Evolutionary conservation across 64 coral and sea anemone species (phyloP), one percentile per base, ranked within the genome.

Genomic region (Anthopleura sola): DNA sequence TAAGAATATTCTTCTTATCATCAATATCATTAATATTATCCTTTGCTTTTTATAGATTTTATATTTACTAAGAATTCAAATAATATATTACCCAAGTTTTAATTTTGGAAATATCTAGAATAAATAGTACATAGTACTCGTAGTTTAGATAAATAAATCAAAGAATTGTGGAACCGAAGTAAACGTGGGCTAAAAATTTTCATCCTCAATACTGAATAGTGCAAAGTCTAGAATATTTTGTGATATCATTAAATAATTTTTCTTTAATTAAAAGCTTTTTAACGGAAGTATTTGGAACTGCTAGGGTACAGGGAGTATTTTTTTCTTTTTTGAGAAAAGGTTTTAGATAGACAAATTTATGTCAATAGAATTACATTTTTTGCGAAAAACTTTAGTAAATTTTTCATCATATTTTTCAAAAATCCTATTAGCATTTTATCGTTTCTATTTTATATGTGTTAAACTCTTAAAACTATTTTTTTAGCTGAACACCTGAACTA

Each of bases 1-100:
- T n/a, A 79, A 79, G 37, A 79, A 79, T 44, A 79, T 44, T 79
- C 76, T 79, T 79, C 76, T 79, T 79, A 79, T 79, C 76, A 26
- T 79, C 24, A 79, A 44, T 79, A 79, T 79, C 76, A 79, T 79
- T 79, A 79, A 79, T 79, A 79, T 79, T 91, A 85, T 86, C 89
- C 50, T 91, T 91, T 91, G 89, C 81, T 91, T 91, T 91, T 91
- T 91, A 91, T 91, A 91, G 89, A 86, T 91, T 91, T 91, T 91
- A 81, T 91, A 91, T 91, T 91, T 91, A 91, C 89, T 91, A 83
- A 83, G 55, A 83, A 83, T 83, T 85, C 89, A 91, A 60, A 85
- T 86, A 91, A 91, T 91, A 91, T 91, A 91, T 81, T 76, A 81
- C 44, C 39, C 78, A 75, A 91, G 78, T 91, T 91, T 83, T 91